Percentiles rank a stretch among this genome's conserved stretches.
Evolutionary conservation across 2,888 invertebrate species (phyloP).

Genomic region (Platerodrilus igneus): DNA sequence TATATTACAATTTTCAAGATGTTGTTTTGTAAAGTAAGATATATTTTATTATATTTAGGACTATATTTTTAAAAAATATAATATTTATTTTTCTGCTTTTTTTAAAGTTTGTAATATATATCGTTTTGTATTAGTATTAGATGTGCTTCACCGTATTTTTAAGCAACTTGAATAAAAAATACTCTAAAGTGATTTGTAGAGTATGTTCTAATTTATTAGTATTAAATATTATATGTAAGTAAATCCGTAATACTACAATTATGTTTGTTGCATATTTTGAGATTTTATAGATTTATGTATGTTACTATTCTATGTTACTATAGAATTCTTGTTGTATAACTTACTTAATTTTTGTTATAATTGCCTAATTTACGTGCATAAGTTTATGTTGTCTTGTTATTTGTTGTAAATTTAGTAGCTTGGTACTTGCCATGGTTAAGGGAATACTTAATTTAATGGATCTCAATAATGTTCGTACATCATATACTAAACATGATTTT

Average conservation of each 20-base stretch:
- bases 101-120: too few species aligned
- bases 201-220: too few species aligned
- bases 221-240: too few species aligned
- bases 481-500: too few species aligned
- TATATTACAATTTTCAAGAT: slow-evolving; percentile 17
- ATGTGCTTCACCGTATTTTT: too few species aligned
- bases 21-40: slow-evolving; percentile 25
- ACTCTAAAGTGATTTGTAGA: too few species aligned
- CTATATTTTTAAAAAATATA: too few species aligned
- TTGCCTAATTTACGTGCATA: too few species aligned
- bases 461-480: too few species aligned
- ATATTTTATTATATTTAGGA: slow-evolving; percentile 21
- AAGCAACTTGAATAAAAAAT: too few species aligned
- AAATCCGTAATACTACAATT: slow-evolving; percentile 18
- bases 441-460: slow-evolving; percentile 40
- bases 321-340: slow-evolving; percentile 25
- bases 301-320: slow-evolving; percentile 18
- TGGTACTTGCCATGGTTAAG: slow-evolving; percentile 44
- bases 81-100: too few species aligned
- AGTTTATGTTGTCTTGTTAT: slow-evolving; percentile 20
- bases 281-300: slow-evolving; percentile 20
- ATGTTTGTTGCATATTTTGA: slow-evolving; percentile 19
- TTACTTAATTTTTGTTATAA: slow-evolving; percentile 24
- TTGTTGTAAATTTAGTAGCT: slow-evolving; percentile 32
- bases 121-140: too few species aligned